These are phyloP conservation scores for Chelidonichthys spinosus DNA, from an alignment of 2,797 vertebrate genomes.

Conservation along the genomic window DNA sequence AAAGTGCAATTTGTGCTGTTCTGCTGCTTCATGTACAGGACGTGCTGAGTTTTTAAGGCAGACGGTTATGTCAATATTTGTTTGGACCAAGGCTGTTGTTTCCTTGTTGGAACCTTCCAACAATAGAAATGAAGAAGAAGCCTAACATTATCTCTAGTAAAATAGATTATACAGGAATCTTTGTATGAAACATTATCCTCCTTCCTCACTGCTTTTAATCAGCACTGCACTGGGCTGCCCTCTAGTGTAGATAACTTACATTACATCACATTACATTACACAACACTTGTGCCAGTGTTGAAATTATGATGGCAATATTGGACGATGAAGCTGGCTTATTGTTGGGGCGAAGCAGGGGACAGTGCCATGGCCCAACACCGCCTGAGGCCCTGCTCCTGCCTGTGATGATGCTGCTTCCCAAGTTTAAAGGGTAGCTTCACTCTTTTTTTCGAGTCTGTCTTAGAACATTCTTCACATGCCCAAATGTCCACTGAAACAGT, in stretches of 20 bases:
- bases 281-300: not conserved
- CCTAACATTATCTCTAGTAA: not conserved
- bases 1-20: conserved; percentile 44
- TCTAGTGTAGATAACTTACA: conserved; percentile 5
- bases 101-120: not conserved
- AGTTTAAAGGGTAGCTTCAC: not conserved
- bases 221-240: not conserved
- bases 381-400: not conserved
- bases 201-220: not conserved
- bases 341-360: not conserved
- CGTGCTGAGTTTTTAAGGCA: not conserved
- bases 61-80: not conserved
- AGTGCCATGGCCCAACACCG: not conserved
- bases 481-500: not conserved
- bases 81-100: not conserved
- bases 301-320: not conserved
- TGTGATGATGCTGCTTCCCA: not conserved
- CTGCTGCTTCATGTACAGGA: fast-evolving
- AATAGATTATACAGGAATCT: not conserved
- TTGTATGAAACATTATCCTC: not conserved
- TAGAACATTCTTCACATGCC: not conserved
- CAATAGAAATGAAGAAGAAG: not conserved
- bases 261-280: not conserved
- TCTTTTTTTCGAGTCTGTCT: not conserved
- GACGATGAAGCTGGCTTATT: not conserved